Conservation (phyloP, 2,113 vertebrate species). For the Microtus pennsylvanicus region DNA sequence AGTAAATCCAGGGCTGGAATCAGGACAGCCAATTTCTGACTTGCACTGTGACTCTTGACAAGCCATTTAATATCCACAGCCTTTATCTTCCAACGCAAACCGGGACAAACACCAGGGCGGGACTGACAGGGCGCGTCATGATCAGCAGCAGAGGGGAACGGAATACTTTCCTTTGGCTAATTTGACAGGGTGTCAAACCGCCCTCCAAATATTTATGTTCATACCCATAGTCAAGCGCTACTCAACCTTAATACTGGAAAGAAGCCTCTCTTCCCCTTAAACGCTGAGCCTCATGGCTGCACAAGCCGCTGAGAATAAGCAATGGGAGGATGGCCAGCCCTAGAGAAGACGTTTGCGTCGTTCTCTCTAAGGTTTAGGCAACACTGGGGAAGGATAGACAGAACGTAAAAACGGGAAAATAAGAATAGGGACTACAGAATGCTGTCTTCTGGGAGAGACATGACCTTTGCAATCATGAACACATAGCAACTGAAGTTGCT, state of each 20-base stretch:
- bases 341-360: neutral
- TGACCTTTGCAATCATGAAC: neutral
- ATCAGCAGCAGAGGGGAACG: neutral
- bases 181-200: neutral
- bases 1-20: constrained; percentile 39
- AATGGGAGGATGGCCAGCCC: neutral
- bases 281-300: neutral
- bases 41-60: constrained; percentile 33
- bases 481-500: neutral
- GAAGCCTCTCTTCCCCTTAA: neutral
- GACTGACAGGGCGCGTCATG: neutral
- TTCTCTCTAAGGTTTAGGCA: neutral
- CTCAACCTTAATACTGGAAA: neutral
- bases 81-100: constrained; percentile 21
- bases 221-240: neutral
- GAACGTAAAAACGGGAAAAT: too few relatives aligned
- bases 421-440: neutral
- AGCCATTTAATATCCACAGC: neutral
- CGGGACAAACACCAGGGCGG: neutral
- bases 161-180: neutral
- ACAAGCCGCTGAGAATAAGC: too few relatives aligned
- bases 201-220: neutral
- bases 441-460: neutral
- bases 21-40: neutral
- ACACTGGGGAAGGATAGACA: neutral